Evolutionary conservation across 2,113 vertebrate species (phyloP).

Genomic region (Macaca fascicularis): T2T-MFA8v1.1 NC_088389.1:35835501-35836000

Average conservation of each 20-base stretch:
- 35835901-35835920: background rate
- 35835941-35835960: background rate
- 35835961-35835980: background rate
- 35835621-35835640: background rate
- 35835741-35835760: background rate
- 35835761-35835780: background rate
- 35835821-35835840: background rate
- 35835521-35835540: too few species aligned
- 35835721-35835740: conserved; percentile 5
- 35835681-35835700: background rate
- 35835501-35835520: too few species aligned
- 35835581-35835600: conserved; percentile 23
- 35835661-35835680: background rate
- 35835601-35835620: background rate
- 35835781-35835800: conserved; percentile 34
- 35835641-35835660: background rate
- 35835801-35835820: background rate
- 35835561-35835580: background rate
- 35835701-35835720: background rate
- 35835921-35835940: background rate
- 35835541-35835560: background rate
- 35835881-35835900: background rate
- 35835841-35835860: background rate
- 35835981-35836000: background rate
- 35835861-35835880: background rate